These are phyloP conservation scores for Bradypodion ventrale DNA, from an alignment of 2,797 vertebrate genomes.

Conservation along the genomic window DNA sequence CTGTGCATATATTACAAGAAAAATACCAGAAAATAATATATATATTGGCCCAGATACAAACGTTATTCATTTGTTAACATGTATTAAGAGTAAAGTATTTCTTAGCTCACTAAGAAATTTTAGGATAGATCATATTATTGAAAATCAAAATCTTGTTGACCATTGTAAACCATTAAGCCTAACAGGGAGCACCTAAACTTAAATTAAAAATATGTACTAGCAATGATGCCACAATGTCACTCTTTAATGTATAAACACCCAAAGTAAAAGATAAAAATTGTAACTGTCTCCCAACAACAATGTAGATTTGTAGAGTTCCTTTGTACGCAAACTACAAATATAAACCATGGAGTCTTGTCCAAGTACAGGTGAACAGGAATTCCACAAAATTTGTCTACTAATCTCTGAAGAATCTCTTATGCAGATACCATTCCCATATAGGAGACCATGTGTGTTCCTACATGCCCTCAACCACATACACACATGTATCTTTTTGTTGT, in stretches of 20 bases:
- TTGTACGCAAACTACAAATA: background rate
- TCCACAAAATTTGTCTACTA: too few relatives aligned
- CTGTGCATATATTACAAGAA: background rate
- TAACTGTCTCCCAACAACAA: background rate
- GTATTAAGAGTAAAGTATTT: background rate
- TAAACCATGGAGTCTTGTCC: too few relatives aligned
- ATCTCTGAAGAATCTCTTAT: background rate
- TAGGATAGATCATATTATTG: too few relatives aligned
- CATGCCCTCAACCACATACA: background rate
- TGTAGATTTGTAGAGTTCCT: background rate
- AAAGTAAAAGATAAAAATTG: constrained; percentile 15
- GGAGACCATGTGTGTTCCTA: background rate
- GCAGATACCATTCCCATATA: background rate
- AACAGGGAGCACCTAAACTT: background rate
- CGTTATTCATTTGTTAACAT: background rate
- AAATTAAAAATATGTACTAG: constrained; percentile 20
- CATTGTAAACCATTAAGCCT: background rate
- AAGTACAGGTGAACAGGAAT: background rate
- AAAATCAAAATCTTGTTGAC: background rate
- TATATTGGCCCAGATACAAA: background rate
- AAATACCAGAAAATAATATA: background rate
- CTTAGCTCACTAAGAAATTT: background rate
- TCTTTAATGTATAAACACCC: background rate
- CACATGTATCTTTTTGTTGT: background rate
- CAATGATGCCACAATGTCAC: constrained; percentile 7